These are phyloP conservation scores for Porites australiensis DNA, from an alignment of 64 coral and sea anemone species.

Conservation along the genomic window DNA sequence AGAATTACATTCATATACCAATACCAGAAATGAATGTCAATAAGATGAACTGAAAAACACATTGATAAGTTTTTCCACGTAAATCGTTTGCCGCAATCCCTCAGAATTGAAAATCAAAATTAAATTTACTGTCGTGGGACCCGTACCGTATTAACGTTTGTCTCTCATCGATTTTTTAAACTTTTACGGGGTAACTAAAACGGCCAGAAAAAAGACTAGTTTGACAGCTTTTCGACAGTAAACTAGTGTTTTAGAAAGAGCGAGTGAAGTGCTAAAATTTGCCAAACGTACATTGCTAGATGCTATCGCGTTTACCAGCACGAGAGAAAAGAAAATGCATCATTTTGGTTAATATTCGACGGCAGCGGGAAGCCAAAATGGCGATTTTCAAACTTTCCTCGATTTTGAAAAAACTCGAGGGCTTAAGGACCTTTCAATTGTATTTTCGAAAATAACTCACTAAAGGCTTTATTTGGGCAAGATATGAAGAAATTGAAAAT, in stretches of 20 bases:
- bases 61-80: not conserved
- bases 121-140: not conserved
- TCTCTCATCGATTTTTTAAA: too few relatives aligned
- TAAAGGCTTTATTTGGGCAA: too few relatives aligned
- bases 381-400: too few relatives aligned
- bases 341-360: not conserved
- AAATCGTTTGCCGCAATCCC: not conserved
- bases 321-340: not conserved
- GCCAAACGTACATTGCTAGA: not conserved
- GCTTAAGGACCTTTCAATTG: too few relatives aligned
- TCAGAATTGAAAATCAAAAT: not conserved
- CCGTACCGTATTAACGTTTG: too few relatives aligned
- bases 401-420: too few relatives aligned
- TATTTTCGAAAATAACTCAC: too few relatives aligned
- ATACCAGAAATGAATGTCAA: not conserved
- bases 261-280: not conserved
- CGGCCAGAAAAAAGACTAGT: not conserved
- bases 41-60: not conserved
- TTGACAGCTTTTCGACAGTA: too few relatives aligned
- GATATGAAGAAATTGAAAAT: too few relatives aligned
- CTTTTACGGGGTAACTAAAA: too few relatives aligned
- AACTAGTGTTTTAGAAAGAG: too few relatives aligned
- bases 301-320: not conserved
- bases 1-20: not conserved
- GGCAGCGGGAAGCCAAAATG: not conserved